phyloP scores from a whole-genome alignment of 2,797 vertebrate genomes.

The Microctenopoma lineatum region DNA sequence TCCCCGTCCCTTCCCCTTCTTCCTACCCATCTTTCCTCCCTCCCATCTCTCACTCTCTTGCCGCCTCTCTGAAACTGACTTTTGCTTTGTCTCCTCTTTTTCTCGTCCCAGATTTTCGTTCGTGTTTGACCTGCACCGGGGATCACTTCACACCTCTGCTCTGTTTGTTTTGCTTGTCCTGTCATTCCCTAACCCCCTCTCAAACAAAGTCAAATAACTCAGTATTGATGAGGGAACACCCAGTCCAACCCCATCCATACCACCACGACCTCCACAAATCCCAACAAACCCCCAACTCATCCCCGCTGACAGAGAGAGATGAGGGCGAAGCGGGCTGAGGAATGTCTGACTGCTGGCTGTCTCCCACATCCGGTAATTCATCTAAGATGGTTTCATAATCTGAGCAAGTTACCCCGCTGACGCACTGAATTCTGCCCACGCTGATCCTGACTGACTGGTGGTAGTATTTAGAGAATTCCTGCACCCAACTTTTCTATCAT shows the following conservation, averaged over 20 bases:
- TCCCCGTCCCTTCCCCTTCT: constrained; percentile 21
- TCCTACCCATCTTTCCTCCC: constrained; percentile 8
- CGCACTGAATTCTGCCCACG: no score
- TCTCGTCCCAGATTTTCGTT: constrained; percentile 54
- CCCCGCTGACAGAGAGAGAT: constrained; percentile 70
- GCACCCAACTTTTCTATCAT: neutral
- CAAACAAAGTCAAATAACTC: constrained; percentile 80
- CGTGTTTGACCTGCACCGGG: constrained; percentile 70
- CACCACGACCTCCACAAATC: constrained; percentile 59
- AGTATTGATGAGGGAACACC: constrained; percentile 71
- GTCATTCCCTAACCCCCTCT: constrained; percentile 70
- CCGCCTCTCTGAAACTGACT: constrained; percentile 28
- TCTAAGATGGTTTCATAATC: constrained; percentile 29
- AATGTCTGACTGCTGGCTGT: constrained; percentile 57
- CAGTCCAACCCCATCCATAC: constrained; percentile 54
- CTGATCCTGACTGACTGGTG: no score
- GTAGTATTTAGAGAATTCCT: no score
- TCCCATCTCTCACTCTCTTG: constrained; percentile 51
- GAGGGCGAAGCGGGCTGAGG: constrained; percentile 62
- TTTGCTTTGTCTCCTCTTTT: constrained; percentile 25
- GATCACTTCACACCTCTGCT: constrained; percentile 84
- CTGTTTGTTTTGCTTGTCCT: constrained; percentile 88
- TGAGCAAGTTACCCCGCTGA: no score
- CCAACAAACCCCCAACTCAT: constrained; percentile 70
- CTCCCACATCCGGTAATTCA: constrained; percentile 52